phyloP scores from a whole-genome alignment of 2,888 invertebrate species.

The Eurytoma californica region DNA sequence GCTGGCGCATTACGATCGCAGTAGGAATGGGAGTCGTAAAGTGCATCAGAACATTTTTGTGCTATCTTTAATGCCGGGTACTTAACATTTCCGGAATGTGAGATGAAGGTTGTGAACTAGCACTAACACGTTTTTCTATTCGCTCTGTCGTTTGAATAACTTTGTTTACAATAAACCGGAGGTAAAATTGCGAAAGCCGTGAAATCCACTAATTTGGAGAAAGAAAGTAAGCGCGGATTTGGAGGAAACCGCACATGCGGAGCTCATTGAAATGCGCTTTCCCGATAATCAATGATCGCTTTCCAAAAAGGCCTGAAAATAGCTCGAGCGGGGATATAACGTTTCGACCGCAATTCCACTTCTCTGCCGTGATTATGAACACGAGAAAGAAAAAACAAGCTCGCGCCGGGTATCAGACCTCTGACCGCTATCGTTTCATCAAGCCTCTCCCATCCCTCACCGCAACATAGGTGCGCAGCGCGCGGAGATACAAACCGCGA shows the following conservation, averaged over 20 bases:
- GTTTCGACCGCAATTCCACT: constrained; percentile 36
- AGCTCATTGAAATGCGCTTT: not conserved
- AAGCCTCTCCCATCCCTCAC: constrained; percentile 25
- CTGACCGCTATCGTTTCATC: constrained; percentile 51
- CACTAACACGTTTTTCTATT: too few relatives aligned
- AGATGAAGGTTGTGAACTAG: too few relatives aligned
- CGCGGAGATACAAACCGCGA: constrained; percentile 38
- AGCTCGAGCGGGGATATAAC: not conserved
- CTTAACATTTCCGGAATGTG: too few relatives aligned
- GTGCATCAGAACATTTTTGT: too few relatives aligned
- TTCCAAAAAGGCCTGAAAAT: constrained; percentile 16
- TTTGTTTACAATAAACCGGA: too few relatives aligned
- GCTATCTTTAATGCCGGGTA: too few relatives aligned
- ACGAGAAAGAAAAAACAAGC: constrained; percentile 29
- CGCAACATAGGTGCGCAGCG: constrained; percentile 15
- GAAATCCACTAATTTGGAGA: too few relatives aligned
- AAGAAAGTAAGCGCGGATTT: not conserved
- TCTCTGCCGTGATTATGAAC: constrained; percentile 20
- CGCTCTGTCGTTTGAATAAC: too few relatives aligned
- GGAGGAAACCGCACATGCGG: not conserved
- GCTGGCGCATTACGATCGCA: not conserved
- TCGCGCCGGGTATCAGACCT: not conserved
- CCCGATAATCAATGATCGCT: constrained; percentile 30
- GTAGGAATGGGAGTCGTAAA: too few relatives aligned
- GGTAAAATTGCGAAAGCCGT: too few relatives aligned